Base-by-base conservation (phyloP, 2,888 invertebrate genomes). In the Sicus ferrugineus region DNA sequence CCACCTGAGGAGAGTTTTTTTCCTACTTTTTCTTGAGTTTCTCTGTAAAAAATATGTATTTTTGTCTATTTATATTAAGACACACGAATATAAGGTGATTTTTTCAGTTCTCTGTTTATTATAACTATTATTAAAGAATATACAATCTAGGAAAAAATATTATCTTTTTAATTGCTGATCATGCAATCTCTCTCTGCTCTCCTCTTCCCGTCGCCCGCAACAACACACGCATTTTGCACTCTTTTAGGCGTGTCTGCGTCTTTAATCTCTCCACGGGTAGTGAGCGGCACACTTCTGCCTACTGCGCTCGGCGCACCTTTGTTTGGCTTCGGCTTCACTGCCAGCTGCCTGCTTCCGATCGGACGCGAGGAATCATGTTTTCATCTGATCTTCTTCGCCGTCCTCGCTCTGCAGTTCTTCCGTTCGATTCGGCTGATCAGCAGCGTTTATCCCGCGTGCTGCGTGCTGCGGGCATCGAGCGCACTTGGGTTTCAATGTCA, bases 401-500 rank as follows among this genome's bases (percentile, higher is more conserved):
- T 23, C 31, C 38, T 26, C n/a, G 26, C n/a, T 11, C 21, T 63
- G 30, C 63, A 63, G 63, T 63, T 63, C 30, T 54, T 34, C 14
- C 9, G 7, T 26, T 38, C 26, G 7, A 62, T 46, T 50, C 7
- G 14, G 23, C 48, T 63, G 30, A 28, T 28, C 30, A n/a, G 28
- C 28, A 21, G n/a, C 26, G 26, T 63, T 16, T 30, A n/a, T 63
- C 38, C 19, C 48, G 31, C 54, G 52, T 64, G 11, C 52, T 31
- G 23, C 34, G 16, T 23, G 9, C 34, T 14, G 16, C 14, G 26
- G 31, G 23, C 26, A 21, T 63, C 69, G 64, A 62, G 56, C 68
- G 69, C 71, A 34, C 66, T 58, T 67, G 14, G 30, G 54, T 64
- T 64, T 64, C 64, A 64, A 31, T 64, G 34, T 52, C 52, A 65